Conservation (phyloP, 2,797 vertebrate genomes). For the Zenarchopterus dispar region DNA sequence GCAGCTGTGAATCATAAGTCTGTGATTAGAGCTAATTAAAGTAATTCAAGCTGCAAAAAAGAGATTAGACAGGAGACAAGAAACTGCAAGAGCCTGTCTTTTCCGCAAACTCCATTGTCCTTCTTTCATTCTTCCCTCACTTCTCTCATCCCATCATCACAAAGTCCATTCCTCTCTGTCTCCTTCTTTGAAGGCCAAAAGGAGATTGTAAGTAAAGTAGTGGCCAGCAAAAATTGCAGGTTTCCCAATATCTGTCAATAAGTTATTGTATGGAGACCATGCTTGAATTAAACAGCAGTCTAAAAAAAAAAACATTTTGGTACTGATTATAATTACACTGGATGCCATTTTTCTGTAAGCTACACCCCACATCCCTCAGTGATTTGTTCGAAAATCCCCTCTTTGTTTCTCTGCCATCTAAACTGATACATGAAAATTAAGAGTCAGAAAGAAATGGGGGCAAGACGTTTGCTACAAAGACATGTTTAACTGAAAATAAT, state of each 20-base stretch:
- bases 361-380: no score
- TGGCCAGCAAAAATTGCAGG: constrained; percentile 36
- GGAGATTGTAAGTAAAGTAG: constrained; percentile 44
- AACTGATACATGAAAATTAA: neutral
- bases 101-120: constrained; percentile 33
- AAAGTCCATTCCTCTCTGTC: constrained; percentile 16
- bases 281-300: constrained; percentile 51
- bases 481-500: no score
- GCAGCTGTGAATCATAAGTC: constrained; percentile 28
- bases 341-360: neutral
- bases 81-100: constrained; percentile 13
- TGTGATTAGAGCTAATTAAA: constrained; percentile 59
- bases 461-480: neutral
- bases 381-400: no score
- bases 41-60: constrained; percentile 58
- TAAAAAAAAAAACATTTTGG: constrained; percentile 38
- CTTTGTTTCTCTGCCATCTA: neutral
- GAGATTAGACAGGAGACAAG: constrained; percentile 48
- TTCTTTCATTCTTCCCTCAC: constrained; percentile 33
- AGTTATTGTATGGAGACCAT: constrained; percentile 43
- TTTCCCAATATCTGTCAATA: constrained; percentile 44
- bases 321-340: constrained; percentile 23
- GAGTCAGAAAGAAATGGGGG: neutral
- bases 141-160: constrained; percentile 29
- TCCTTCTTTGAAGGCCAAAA: constrained; percentile 48